A percentile compares a stretch with the other conserved stretches of the same genome.
phyloP scores from a whole-genome alignment of 2,113 vertebrate genomes.

The Onychorhynchus coronatus region DNA sequence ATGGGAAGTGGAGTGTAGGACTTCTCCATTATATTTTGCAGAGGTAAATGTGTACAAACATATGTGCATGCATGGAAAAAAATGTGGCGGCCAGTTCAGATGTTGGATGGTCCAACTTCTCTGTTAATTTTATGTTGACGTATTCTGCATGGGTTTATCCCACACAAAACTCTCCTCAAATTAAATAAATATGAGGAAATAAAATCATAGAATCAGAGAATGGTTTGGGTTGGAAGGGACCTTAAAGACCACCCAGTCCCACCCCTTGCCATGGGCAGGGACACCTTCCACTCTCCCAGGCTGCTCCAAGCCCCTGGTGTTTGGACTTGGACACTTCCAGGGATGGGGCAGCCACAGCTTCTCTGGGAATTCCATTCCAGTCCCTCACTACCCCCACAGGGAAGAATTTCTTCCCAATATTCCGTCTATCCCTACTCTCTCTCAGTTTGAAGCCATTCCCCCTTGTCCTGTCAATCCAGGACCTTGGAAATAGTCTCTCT shows the following conservation, averaged over 20 bases:
- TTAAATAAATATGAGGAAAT: neutral
- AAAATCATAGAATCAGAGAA: neutral
- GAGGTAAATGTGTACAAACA: neutral
- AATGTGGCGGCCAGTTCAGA: neutral
- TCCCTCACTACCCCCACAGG: neutral
- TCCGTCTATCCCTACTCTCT: neutral
- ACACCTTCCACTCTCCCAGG: neutral
- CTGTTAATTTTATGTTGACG: neutral
- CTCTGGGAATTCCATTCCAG: neutral
- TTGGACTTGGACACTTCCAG: neutral
- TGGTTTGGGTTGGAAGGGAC: neutral
- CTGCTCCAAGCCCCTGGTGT: neutral
- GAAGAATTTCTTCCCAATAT: neutral
- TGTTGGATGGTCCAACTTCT: neutral
- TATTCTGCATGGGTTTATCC: neutral
- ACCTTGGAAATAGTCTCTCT: neutral
- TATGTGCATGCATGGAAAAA: neutral
- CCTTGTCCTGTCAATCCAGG: neutral
- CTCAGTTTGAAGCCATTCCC: neutral
- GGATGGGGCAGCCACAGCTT: neutral
- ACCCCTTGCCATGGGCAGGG: neutral
- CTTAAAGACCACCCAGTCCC: neutral
- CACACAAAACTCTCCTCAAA: neutral
- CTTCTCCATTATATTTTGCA: neutral
- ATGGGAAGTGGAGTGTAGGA: neutral